Conservation (phyloP, 2,797 vertebrate species). For the Poeciliopsis turneri region DNA sequence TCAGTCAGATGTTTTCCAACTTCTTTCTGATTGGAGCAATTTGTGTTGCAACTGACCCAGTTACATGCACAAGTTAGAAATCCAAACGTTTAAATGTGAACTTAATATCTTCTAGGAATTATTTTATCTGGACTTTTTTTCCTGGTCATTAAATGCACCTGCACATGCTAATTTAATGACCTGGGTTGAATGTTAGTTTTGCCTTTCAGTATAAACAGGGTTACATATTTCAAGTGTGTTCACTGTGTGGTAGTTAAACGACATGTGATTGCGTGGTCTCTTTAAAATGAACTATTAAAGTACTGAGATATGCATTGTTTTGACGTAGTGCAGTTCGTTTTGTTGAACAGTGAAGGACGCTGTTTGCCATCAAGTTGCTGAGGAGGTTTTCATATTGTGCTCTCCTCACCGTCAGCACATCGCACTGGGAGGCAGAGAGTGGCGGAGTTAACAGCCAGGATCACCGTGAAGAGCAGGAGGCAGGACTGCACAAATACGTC, state of each 20-base stretch:
- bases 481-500: constrained; percentile 3
- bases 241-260: neutral
- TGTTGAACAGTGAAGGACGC: constrained; percentile 51
- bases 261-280: neutral
- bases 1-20: neutral
- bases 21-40: neutral
- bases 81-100: neutral
- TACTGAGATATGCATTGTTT: neutral
- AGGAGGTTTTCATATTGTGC: constrained; percentile 13
- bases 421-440: constrained; percentile 9
- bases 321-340: neutral
- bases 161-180: neutral
- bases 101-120: neutral
- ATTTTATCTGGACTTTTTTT: neutral
- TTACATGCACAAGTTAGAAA: neutral
- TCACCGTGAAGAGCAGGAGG: neutral
- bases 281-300: neutral
- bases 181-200: neutral
- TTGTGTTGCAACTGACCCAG: neutral
- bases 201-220: neutral
- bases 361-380: constrained; percentile 51
- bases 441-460: neutral
- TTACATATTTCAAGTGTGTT: neutral
- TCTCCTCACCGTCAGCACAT: constrained; percentile 27
- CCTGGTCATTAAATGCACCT: neutral